Conservation (phyloP, 2,888 invertebrate genomes). For the Ophion ventricosus region DNA sequence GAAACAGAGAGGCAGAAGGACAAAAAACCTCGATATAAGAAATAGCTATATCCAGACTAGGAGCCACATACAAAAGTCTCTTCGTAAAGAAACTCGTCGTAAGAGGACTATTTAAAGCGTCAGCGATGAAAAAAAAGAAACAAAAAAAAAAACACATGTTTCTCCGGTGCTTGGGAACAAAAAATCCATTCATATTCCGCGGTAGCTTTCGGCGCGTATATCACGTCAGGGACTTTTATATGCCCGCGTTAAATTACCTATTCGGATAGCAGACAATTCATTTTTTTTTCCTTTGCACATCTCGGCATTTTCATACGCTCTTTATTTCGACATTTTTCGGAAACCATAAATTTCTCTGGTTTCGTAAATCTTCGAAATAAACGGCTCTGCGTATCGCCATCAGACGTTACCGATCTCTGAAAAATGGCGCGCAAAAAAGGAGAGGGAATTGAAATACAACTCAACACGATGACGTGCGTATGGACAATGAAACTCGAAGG, state of each 20-base stretch:
- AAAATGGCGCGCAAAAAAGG: not conserved
- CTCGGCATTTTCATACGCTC: conserved; percentile 18
- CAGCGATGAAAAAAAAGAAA: conserved; percentile 15
- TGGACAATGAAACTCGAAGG: not conserved
- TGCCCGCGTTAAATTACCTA: conserved; percentile 13
- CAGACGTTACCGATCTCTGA: not conserved
- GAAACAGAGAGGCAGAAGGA: not conserved
- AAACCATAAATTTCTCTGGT: conserved; percentile 1
- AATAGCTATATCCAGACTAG: not conserved
- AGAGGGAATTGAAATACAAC: not conserved
- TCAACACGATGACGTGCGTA: not conserved
- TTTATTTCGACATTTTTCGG: conserved; percentile 15
- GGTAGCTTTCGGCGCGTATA: conserved; percentile 15
- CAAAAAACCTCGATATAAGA: conserved; percentile 25
- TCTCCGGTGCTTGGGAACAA: conserved; percentile 11
- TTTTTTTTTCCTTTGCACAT: conserved; percentile 1
- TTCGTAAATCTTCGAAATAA: not conserved
- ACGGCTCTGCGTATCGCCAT: not conserved
- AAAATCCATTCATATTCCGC: conserved; percentile 49
- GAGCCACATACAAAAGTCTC: conserved; percentile 15
- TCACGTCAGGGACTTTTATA: conserved; percentile 15
- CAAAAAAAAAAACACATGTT: not conserved
- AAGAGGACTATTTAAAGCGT: conserved; percentile 37
- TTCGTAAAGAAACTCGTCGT: conserved; percentile 41
- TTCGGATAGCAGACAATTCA: conserved; percentile 16